phyloP scores from a whole-genome alignment of 2,888 invertebrate genomes.

The Hyposoter dolosus region DNA sequence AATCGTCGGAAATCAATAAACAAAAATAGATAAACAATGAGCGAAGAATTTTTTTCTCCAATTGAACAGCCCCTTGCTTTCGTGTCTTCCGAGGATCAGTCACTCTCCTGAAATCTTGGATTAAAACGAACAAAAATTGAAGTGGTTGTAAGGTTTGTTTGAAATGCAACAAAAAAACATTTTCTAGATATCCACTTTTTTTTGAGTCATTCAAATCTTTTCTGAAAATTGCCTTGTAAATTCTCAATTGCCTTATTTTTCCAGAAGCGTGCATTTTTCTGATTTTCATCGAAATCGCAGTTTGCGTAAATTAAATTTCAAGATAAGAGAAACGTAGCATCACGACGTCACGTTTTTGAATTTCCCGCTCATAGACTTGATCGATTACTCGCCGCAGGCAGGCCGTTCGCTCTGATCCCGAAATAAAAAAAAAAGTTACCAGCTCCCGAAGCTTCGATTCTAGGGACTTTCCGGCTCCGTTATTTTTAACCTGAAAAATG shows the following conservation, averaged over 20 bases:
- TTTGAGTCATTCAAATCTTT: no score
- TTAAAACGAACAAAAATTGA: neutral
- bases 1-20: neutral
- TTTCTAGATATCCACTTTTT: no score
- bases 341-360: neutral
- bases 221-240: no score
- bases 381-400: neutral
- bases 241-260: no score
- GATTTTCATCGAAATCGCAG: no score
- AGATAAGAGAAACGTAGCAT: no score
- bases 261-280: no score
- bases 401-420: neutral
- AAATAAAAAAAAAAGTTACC: neutral
- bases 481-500: conserved; percentile 47
- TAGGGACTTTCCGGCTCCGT: conserved; percentile 46
- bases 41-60: neutral
- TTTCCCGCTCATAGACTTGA: neutral
- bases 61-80: neutral
- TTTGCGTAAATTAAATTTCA: no score
- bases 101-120: neutral
- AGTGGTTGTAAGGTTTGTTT: no score
- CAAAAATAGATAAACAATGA: neutral
- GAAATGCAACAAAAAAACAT: no score
- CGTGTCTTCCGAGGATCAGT: neutral
- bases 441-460: conserved; percentile 18